phyloP scores from a whole-genome alignment of 92 coral and sea anemone genomes.

The Parazoanthus atlanticus region DNA sequence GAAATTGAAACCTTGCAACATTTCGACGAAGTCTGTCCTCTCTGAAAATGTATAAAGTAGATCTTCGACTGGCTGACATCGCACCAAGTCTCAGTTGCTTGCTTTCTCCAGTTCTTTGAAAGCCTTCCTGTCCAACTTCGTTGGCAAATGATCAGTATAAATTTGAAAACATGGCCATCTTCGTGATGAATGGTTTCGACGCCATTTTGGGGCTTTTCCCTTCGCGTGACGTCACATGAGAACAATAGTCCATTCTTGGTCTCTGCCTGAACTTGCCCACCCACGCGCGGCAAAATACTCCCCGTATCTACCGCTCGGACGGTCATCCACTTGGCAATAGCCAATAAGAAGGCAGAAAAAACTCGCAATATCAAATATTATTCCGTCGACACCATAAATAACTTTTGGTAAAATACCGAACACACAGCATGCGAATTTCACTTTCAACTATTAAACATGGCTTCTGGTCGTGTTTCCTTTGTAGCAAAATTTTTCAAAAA shows the following conservation, averaged over 20 bases:
- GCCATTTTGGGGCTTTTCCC: constrained; percentile 14
- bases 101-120: no score
- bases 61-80: no score
- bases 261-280: constrained; percentile 36
- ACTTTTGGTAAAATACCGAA: not conserved
- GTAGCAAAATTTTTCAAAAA: constrained; percentile 46
- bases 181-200: not conserved
- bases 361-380: not conserved
- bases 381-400: not conserved
- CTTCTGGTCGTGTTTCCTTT: constrained; percentile 21
- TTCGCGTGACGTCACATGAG: constrained; percentile 15
- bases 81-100: no score
- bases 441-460: constrained; percentile 11
- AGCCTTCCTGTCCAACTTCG: not conserved
- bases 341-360: constrained; percentile 22
- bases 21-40: no score
- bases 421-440: constrained; percentile 9
- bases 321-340: not conserved
- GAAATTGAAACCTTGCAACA: no score
- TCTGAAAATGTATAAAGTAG: no score
- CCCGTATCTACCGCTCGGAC: not conserved
- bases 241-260: constrained; percentile 23
- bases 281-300: not conserved
- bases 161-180: not conserved
- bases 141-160: not conserved